Conservation (phyloP, 2,888 invertebrate genomes). For the Hypselothyrea guttata region DNA sequence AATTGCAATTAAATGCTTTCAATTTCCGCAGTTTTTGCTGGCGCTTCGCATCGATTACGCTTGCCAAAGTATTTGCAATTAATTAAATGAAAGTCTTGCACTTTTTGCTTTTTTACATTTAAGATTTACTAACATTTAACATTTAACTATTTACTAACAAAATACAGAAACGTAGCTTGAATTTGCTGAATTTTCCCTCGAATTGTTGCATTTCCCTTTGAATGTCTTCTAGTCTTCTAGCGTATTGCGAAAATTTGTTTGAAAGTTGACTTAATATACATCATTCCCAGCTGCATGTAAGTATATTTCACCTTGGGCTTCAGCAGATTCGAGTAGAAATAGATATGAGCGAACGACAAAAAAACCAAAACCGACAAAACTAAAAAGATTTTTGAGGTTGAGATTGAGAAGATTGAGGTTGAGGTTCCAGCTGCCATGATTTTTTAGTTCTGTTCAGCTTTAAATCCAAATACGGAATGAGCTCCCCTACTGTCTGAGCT, state of each 20-base stretch:
- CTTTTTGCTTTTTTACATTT: too few species aligned
- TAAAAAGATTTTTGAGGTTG: constrained; percentile 40
- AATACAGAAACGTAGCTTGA: background rate
- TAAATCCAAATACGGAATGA: constrained; percentile 11
- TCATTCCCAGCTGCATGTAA: too few species aligned
- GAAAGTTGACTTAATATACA: too few species aligned
- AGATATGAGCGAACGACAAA: constrained; percentile 27
- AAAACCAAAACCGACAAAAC: constrained; percentile 16
- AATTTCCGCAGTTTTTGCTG: constrained; percentile 18
- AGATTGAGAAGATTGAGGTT: too few species aligned
- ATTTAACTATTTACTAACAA: background rate
- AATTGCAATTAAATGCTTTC: constrained; percentile 60
- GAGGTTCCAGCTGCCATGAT: too few species aligned
- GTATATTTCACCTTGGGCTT: background rate
- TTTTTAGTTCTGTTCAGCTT: background rate
- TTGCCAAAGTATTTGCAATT: constrained; percentile 48
- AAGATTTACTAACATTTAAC: constrained; percentile 1
- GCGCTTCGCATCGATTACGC: constrained; percentile 5
- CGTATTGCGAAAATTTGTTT: too few species aligned
- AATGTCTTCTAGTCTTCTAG: too few species aligned
- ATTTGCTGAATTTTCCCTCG: too few species aligned
- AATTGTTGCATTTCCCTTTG: too few species aligned
- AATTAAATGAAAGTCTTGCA: constrained; percentile 53
- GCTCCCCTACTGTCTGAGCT: constrained; percentile 27
- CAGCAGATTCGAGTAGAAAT: constrained; percentile 1